phyloP scores from a whole-genome alignment of 2,113 vertebrate species.

The Numida meleagris region DNA sequence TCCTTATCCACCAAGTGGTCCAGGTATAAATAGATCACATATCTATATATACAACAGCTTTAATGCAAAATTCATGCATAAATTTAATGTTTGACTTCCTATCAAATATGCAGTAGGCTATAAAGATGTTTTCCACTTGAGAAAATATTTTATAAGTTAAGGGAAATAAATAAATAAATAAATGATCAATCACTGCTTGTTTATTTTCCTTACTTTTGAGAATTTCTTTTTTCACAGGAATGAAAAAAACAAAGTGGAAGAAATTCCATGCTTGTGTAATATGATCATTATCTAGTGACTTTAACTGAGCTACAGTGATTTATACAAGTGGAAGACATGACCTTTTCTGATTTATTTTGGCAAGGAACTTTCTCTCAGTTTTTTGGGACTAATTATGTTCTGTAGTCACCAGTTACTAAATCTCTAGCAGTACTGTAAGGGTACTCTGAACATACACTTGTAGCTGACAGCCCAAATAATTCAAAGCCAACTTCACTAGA shows the following conservation, averaged over 20 bases:
- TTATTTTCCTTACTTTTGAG: background rate
- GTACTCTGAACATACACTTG: background rate
- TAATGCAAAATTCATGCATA: background rate
- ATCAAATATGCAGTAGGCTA: background rate
- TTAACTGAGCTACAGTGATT: background rate
- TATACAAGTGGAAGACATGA: background rate
- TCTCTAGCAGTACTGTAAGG: background rate
- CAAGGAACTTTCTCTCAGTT: background rate
- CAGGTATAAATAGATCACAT: background rate
- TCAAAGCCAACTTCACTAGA: background rate
- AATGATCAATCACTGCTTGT: background rate
- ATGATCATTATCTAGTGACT: background rate
- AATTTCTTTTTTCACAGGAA: background rate
- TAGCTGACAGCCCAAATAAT: background rate
- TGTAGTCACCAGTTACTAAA: constrained; percentile 17
- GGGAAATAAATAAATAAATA: background rate
- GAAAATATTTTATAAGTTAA: background rate
- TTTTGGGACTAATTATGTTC: background rate
- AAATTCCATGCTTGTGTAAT: background rate
- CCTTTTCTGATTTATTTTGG: constrained; percentile 25
- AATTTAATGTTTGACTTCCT: background rate
- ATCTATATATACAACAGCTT: background rate
- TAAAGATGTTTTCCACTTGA: background rate
- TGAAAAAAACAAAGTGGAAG: background rate
- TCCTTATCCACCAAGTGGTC: background rate